Base-by-base conservation (phyloP, 2,113 vertebrate species). In the Chloroceryle aenea region DNA sequence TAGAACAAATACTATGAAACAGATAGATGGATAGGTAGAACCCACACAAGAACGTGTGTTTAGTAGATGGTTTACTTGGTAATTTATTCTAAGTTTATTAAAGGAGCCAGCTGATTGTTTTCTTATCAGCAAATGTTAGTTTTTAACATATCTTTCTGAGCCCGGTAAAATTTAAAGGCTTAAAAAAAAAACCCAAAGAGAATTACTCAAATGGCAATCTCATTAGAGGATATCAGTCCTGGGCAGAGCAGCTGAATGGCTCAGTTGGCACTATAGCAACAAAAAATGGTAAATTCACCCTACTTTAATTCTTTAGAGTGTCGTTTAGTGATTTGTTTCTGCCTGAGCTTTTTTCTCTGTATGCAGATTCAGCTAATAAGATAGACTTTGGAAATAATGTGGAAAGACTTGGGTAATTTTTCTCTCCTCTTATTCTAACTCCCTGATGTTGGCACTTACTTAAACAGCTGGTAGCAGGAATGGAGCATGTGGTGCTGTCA, bases 261-360 rank as follows among this genome's bases (percentile, higher is more conserved):
- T 87, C 64, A 15, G 12, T 27, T 87, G 81, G 85, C 58, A 27
- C 67, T 15, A 30, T 23, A 76, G 55, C 76, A 84, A 56, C 48
- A 53, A 52, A 66, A 82, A 92, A 30, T 8, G 50, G 27, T 40
- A 56, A 73, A 94, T 89, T 92, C 56, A 47, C 74, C 30, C 55
- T 63, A 3, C 58, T 79, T 58, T 43, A 87, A 47, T 90, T 91
- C 74, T 96, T 93, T 56, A 20, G 64, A 71, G 80, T 82, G 83
- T 74, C 84, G 40, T 72, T 71, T 58, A 40, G 77, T 79, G 58
- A 74, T 72, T 74, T 43, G 36, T 59, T 82, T 91, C 89, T 92
- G 18, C 72, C 50, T 74, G 32, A 76, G 78, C 55, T 91, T 87
- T 75, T 91, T 89, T 93, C 83, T 91, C 3, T 20, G 25, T 61